A percentile compares a stretch with the other conserved stretches of the same genome.
Conservation (phyloP, 2,113 vertebrate genomes). For the Heptranchias perlo region DNA sequence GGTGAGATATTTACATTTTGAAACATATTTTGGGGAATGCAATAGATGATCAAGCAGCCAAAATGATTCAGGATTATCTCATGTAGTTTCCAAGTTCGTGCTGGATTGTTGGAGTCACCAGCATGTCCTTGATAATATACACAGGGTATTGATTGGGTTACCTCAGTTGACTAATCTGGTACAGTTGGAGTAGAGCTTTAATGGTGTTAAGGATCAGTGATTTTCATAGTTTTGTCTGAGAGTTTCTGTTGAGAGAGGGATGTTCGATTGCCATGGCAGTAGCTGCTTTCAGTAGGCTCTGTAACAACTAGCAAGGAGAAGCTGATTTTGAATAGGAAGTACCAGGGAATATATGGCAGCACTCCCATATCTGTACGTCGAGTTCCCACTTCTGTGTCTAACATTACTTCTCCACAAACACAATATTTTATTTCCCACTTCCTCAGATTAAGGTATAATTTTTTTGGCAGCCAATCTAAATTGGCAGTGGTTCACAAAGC, state of each 20-base stretch:
- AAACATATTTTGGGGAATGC: background rate
- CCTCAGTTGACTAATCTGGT: background rate
- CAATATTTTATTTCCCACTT: background rate
- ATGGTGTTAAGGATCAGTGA: background rate
- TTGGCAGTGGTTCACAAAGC: background rate
- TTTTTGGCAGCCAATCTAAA: background rate
- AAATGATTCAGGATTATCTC: background rate
- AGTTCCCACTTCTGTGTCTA: background rate
- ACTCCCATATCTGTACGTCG: background rate
- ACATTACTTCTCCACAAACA: background rate
- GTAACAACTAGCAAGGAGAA: background rate
- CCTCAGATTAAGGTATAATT: background rate
- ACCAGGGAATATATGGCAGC: background rate
- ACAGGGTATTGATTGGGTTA: background rate
- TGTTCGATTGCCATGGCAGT: background rate
- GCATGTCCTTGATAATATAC: background rate
- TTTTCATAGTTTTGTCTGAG: background rate
- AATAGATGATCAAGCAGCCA: background rate
- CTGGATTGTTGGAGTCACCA: background rate
- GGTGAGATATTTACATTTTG: background rate
- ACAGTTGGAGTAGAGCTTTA: background rate
- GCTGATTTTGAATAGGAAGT: background rate
- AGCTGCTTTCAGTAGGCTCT: background rate
- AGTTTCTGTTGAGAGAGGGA: background rate
- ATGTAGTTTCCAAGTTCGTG: background rate